Percentiles rank a stretch among this genome's conserved stretches.
These are phyloP conservation scores for Anhinga rufa DNA, from an alignment of 2,113 vertebrate species.

Conservation along the genomic window DNA sequence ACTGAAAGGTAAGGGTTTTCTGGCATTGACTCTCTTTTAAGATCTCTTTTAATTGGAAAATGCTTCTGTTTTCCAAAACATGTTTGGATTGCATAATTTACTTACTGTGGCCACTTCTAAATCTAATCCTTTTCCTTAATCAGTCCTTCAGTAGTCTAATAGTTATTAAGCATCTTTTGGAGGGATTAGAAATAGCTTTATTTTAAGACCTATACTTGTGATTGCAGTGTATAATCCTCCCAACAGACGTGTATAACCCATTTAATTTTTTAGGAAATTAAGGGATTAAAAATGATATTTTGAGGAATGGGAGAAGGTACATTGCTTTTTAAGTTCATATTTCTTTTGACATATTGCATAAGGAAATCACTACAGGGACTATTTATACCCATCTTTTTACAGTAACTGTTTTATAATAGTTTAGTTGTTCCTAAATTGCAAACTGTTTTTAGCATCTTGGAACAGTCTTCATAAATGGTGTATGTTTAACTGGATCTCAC, in stretches of 20 bases:
- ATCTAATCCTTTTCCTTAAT: conserved; percentile 37
- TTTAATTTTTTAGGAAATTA: conserved; percentile 45
- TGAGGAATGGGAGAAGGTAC: background rate
- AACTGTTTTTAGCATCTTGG: background rate
- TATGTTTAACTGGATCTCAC: background rate
- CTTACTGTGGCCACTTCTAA: conserved; percentile 15
- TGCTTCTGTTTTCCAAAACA: background rate
- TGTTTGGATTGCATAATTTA: conserved; percentile 17
- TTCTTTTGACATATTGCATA: background rate
- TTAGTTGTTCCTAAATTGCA: background rate
- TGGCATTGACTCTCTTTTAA: background rate
- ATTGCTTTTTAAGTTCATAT: background rate
- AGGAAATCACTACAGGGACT: background rate
- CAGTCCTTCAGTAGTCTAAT: conserved; percentile 49
- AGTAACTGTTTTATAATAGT: background rate
- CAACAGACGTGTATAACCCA: background rate
- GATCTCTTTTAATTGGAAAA: background rate
- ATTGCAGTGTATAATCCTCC: conserved; percentile 47
- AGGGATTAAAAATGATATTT: conserved; percentile 38
- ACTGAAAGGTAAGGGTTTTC: background rate
- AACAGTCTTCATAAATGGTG: background rate
- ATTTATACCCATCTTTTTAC: background rate
- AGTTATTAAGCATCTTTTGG: conserved; percentile 61
- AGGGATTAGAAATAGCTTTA: conserved; percentile 52
- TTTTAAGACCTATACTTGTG: conserved; percentile 61